Percentiles rank a stretch among this genome's conserved stretches.
phyloP scores from a whole-genome alignment of 2,888 invertebrate genomes.

The Subacronicta megacephala region DNA sequence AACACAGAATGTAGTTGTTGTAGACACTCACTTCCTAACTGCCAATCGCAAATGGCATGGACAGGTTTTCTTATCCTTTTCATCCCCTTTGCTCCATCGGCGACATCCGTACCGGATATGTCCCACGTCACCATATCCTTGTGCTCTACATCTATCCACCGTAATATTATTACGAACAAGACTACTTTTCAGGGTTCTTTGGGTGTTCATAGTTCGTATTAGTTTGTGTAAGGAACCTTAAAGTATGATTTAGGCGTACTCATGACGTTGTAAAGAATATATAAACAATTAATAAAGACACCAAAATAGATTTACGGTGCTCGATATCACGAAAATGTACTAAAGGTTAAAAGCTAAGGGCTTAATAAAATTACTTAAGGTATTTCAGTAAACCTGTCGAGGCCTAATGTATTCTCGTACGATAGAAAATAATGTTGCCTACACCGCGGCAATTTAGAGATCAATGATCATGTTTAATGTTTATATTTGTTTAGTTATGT shows the following conservation, averaged over 20 bases:
- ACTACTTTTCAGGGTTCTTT: not conserved
- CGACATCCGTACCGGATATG: constrained; percentile 15
- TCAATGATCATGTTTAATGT: constrained; percentile 31
- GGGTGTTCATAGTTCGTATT: too few relatives aligned
- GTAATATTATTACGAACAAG: constrained; percentile 1
- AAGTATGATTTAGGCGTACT: not conserved
- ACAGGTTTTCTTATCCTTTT: constrained; percentile 22
- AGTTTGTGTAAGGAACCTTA: too few relatives aligned
- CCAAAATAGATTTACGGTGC: constrained; percentile 6
- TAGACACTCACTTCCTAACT: constrained; percentile 7
- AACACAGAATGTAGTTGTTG: not conserved
- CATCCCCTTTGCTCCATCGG: constrained; percentile 28
- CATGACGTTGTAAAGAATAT: not conserved
- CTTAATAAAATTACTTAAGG: constrained; percentile 47
- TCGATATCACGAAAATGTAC: constrained; percentile 12
- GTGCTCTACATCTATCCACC: not conserved
- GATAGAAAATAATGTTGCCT: constrained; percentile 26
- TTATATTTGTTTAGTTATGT: constrained; percentile 20
- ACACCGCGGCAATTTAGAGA: constrained; percentile 11
- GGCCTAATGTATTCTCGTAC: constrained; percentile 40
- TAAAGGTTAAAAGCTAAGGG: constrained; percentile 35
- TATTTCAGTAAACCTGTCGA: constrained; percentile 37
- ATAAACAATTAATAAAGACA: constrained; percentile 10
- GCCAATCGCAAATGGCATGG: constrained; percentile 7
- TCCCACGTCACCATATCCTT: constrained; percentile 5